Percentiles rank a stretch among this genome's conserved stretches.
Evolutionary conservation across 2,797 vertebrate genomes (phyloP).

Genomic region (Limosa lapponica): DNA sequence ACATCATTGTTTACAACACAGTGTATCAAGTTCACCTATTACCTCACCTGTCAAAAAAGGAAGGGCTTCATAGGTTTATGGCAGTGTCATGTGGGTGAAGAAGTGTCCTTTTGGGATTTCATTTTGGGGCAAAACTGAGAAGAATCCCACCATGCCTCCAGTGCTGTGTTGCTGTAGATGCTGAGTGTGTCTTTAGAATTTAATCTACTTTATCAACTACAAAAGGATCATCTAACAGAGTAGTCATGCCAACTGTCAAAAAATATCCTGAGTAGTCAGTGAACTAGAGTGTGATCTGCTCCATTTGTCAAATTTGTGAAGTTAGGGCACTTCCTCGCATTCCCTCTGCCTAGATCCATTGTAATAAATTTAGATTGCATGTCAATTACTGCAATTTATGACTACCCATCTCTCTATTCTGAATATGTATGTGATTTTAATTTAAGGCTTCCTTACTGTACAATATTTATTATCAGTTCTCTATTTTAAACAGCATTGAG

Average conservation of each 20-base stretch:
- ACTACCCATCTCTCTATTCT: slow-evolving; percentile 52
- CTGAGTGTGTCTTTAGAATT: background rate
- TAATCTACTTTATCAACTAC: background rate
- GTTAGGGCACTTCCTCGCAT: slow-evolving; percentile 41
- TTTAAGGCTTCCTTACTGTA: slow-evolving; percentile 67
- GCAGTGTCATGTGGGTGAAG: accelerated
- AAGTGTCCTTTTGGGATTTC: background rate
- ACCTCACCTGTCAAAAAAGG: background rate
- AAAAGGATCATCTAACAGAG: background rate
- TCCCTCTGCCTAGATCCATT: slow-evolving; percentile 51
- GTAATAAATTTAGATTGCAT: slow-evolving; percentile 76
- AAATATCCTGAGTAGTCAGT: slow-evolving; percentile 48
- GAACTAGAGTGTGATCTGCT: background rate
- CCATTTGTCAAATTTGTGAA: slow-evolving; percentile 66
- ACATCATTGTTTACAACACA: background rate
- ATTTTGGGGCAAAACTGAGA: background rate
- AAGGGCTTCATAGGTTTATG: background rate
- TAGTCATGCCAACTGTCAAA: slow-evolving; percentile 12
- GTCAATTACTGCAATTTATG: slow-evolving; percentile 79
- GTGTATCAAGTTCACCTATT: background rate
- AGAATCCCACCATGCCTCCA: background rate
- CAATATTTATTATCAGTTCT: slow-evolving; percentile 69
- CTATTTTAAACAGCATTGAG: slow-evolving; percentile 35
- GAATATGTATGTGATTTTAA: slow-evolving; percentile 75
- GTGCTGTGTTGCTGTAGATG: background rate